Evolutionary conservation across 2,888 invertebrate genomes (phyloP).

Genomic region (Sesia apiformis): DNA sequence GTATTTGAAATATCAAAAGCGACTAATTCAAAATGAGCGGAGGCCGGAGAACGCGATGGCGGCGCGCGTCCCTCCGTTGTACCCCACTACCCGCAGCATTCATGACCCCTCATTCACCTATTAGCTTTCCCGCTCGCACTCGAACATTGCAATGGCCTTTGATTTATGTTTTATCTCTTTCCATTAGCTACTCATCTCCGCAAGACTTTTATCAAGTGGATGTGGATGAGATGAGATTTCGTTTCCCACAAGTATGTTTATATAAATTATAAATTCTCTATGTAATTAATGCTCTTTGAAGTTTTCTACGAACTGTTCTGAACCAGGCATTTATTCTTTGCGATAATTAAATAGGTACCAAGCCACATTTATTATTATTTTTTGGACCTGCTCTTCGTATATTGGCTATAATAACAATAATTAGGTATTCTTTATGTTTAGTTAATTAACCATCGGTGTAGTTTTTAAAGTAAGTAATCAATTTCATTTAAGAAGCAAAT

Average conservation of each 20-base stretch:
- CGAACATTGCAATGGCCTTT: slow-evolving; percentile 2
- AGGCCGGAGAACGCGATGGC: slow-evolving; percentile 45
- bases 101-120: slow-evolving; percentile 62
- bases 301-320: too few relatives aligned
- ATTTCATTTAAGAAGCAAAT: too few relatives aligned
- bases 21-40: slow-evolving; percentile 50
- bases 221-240: not conserved
- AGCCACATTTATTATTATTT: too few relatives aligned
- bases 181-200: slow-evolving; percentile 37
- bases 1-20: slow-evolving; percentile 31
- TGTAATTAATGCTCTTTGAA: too few relatives aligned
- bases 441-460: too few relatives aligned
- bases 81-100: slow-evolving; percentile 24
- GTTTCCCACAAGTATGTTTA: not conserved
- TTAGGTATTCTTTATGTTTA: too few relatives aligned
- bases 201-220: slow-evolving; percentile 1
- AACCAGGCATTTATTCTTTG: too few relatives aligned
- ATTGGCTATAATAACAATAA: too few relatives aligned
- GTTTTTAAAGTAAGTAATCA: too few relatives aligned
- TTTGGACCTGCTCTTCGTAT: too few relatives aligned
- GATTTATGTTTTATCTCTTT: slow-evolving; percentile 18
- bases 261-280: not conserved
- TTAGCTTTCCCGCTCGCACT: slow-evolving; percentile 37
- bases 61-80: slow-evolving; percentile 32
- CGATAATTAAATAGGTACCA: too few relatives aligned